A percentile compares a stretch with the other conserved stretches of the same genome.
These are phyloP conservation scores for Setipinna tenuifilis DNA, from an alignment of 2,797 vertebrate species.

Conservation along the genomic window DNA sequence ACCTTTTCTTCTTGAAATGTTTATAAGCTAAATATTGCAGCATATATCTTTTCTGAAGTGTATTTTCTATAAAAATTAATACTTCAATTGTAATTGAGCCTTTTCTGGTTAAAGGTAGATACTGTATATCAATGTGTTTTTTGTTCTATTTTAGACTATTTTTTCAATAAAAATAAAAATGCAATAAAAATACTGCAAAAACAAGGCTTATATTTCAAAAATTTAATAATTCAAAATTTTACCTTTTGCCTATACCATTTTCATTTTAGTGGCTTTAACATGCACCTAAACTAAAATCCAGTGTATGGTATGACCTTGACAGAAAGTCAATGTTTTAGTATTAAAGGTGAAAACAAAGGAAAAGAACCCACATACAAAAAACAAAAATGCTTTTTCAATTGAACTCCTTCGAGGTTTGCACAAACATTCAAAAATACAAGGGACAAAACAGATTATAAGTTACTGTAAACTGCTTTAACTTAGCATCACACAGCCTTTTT, in stretches of 20 bases:
- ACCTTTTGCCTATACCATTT: too few relatives aligned
- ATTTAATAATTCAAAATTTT: too few relatives aligned
- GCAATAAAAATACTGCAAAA: too few relatives aligned
- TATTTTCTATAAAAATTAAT: background rate
- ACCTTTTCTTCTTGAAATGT: constrained; percentile 53
- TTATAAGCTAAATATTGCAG: constrained; percentile 28
- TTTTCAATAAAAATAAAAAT: constrained; percentile 13
- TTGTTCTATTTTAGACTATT: background rate
- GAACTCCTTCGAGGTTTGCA: background rate
- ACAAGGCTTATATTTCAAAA: too few relatives aligned
- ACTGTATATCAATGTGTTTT: background rate
- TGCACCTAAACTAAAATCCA: background rate
- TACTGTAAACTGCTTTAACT: background rate
- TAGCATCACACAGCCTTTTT: background rate
- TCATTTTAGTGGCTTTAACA: too few relatives aligned
- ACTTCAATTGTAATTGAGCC: background rate
- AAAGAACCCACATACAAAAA: background rate
- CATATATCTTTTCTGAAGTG: background rate
- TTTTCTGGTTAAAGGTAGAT: background rate
- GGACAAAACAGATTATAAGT: background rate
- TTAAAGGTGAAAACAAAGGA: background rate
- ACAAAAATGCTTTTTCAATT: background rate
- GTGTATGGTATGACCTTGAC: background rate
- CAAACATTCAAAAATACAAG: background rate
- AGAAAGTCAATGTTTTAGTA: background rate